Percentiles rank a stretch among this genome's conserved stretches.
Conservation (phyloP, 2,888 invertebrate species). For the Spisula solida region DNA sequence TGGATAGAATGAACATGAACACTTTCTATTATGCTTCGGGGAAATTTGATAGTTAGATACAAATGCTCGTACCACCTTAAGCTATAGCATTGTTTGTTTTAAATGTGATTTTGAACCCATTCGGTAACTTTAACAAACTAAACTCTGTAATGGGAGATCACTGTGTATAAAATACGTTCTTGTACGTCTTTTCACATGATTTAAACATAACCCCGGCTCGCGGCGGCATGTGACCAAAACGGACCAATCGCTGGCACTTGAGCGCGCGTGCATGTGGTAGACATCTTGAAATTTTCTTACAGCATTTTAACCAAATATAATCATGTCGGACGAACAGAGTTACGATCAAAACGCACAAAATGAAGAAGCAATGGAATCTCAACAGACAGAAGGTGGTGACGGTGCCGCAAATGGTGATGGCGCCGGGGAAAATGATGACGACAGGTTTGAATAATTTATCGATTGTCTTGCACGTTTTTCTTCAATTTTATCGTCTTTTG, state of each 20-base stretch:
- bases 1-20: too few relatives aligned
- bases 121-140: too few relatives aligned
- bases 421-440: slow-evolving; percentile 49
- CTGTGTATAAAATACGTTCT: background rate
- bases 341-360: slow-evolving; percentile 35
- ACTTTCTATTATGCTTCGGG: too few relatives aligned
- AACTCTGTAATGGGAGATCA: too few relatives aligned
- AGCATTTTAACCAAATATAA: slow-evolving; percentile 18
- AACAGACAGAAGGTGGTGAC: slow-evolving; percentile 45
- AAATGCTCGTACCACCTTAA: too few relatives aligned
- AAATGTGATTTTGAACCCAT: too few relatives aligned
- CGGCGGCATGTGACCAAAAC: slow-evolving; percentile 30
- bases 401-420: slow-evolving; percentile 41
- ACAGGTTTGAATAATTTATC: slow-evolving; percentile 49
- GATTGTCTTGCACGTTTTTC: background rate
- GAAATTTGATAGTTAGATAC: too few relatives aligned
- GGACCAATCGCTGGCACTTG: slow-evolving; percentile 31
- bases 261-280: slow-evolving; percentile 42
- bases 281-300: slow-evolving; percentile 25
- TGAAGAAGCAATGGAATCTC: slow-evolving; percentile 45
- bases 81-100: too few relatives aligned
- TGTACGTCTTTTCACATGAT: background rate
- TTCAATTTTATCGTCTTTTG: too few relatives aligned
- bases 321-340: slow-evolving; percentile 43
- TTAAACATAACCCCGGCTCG: background rate